phyloP scores from a whole-genome alignment of 1,140 invertebrate genomes.

The Drosophila ohnishii region DNA sequence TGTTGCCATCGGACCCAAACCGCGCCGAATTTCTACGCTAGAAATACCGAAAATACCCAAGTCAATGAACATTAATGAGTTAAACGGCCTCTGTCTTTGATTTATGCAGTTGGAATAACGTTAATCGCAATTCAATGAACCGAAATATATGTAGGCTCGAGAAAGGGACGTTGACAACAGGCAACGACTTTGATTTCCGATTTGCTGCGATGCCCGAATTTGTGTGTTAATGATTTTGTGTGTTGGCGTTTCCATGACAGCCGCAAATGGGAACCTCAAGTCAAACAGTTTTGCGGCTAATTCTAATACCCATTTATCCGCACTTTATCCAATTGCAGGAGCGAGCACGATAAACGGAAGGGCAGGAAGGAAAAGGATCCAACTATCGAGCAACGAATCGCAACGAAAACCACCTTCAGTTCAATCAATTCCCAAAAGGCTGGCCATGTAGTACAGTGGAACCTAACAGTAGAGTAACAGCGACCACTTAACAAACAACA shows the following conservation, averaged over 20 bases:
- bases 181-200: constrained; percentile 37
- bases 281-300: constrained; percentile 41
- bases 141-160: constrained; percentile 23
- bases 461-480: constrained; percentile 1
- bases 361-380: constrained; percentile 6
- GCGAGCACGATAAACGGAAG: not conserved
- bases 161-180: constrained; percentile 25
- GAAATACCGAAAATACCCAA: constrained; percentile 5
- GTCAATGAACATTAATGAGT: constrained; percentile 52
- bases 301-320: constrained; percentile 49
- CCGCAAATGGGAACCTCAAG: constrained; percentile 24
- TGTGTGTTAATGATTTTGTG: constrained; percentile 59
- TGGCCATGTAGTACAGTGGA: constrained; percentile 42
- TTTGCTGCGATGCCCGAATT: constrained; percentile 37
- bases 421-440: constrained; percentile 16
- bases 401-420: constrained; percentile 37
- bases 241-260: constrained; percentile 45
- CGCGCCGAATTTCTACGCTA: constrained; percentile 14
- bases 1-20: constrained; percentile 17
- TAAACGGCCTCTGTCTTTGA: constrained; percentile 38
- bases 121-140: constrained; percentile 53
- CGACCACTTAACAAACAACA: constrained; percentile 28
- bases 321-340: constrained; percentile 41
- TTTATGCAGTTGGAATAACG: constrained; percentile 42
- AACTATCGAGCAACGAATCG: constrained; percentile 31